Evolutionary conservation across 2,888 invertebrate genomes (phyloP).

Genomic region (Drosophila emarginata): DNA sequence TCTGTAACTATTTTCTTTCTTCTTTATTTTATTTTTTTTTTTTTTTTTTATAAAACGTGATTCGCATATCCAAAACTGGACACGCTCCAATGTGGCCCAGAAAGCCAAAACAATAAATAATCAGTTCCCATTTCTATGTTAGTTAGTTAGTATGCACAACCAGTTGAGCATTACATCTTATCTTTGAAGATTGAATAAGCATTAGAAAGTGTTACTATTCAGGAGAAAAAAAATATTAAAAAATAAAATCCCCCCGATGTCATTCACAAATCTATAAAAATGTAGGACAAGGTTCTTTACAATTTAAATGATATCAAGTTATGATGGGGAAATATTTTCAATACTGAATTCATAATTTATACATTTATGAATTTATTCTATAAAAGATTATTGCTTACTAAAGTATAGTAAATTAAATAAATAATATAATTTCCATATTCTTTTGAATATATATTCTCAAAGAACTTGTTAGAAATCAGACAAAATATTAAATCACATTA

Average conservation of each 20-base stretch:
- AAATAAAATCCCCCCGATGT: too few relatives aligned
- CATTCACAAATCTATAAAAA: neutral
- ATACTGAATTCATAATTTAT: too few relatives aligned
- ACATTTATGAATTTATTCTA: too few relatives aligned
- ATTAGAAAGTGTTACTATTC: constrained; percentile 62
- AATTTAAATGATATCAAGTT: too few relatives aligned
- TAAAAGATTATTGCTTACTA: too few relatives aligned
- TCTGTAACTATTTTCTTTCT: constrained; percentile 2
- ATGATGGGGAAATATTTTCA: too few relatives aligned
- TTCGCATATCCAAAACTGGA: constrained; percentile 64
- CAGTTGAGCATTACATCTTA: constrained; percentile 72
- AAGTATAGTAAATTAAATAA: too few relatives aligned
- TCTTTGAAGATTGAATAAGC: constrained; percentile 67
- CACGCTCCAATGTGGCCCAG: constrained; percentile 70
- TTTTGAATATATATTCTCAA: too few relatives aligned
- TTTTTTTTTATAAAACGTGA: constrained; percentile 57
- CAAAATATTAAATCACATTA: too few relatives aligned
- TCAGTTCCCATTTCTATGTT: constrained; percentile 58
- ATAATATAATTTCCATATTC: too few relatives aligned
- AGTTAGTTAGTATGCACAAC: constrained; percentile 53
- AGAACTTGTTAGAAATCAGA: too few relatives aligned
- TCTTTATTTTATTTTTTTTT: neutral
- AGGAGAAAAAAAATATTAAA: neutral
- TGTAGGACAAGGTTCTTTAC: neutral
- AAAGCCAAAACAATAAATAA: constrained; percentile 40